These are phyloP conservation scores for Cranoglanis bouderius DNA, from an alignment of 2,113 vertebrate genomes.

Conservation along the genomic window DNA sequence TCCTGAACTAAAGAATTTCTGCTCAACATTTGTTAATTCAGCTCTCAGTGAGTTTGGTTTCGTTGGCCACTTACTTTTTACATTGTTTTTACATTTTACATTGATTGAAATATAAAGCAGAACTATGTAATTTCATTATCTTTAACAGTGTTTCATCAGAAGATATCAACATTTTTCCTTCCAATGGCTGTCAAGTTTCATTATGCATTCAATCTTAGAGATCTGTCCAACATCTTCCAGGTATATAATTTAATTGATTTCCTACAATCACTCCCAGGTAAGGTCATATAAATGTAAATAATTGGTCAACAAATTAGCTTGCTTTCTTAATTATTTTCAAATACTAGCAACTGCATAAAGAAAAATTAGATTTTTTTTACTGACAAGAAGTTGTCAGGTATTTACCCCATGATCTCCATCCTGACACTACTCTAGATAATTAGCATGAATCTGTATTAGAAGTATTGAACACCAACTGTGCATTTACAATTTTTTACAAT, in stretches of 20 bases:
- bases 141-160: conserved; percentile 73
- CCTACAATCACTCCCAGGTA: too few species aligned
- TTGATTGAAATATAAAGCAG: too few species aligned
- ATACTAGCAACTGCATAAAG: background rate
- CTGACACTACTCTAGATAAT: background rate
- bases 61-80: background rate
- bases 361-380: too few species aligned
- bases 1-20: conserved; percentile 71
- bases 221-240: conserved; percentile 95
- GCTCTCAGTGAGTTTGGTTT: conserved; percentile 62
- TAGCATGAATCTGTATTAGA: background rate
- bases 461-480: background rate
- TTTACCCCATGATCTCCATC: background rate
- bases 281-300: too few species aligned
- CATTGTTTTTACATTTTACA: too few species aligned
- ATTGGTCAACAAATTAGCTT: too few species aligned
- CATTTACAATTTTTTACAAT: background rate
- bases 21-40: conserved; percentile 70
- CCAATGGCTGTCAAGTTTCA: conserved; percentile 95
- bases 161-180: conserved; percentile 81
- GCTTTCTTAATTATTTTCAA: too few species aligned
- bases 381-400: background rate
- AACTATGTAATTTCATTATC: too few species aligned
- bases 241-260: conserved; percentile 61
- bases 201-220: conserved; percentile 92